These are phyloP conservation scores for Cheilosia impressa DNA, from an alignment of 2,888 invertebrate genomes.

Conservation along the genomic window DNA sequence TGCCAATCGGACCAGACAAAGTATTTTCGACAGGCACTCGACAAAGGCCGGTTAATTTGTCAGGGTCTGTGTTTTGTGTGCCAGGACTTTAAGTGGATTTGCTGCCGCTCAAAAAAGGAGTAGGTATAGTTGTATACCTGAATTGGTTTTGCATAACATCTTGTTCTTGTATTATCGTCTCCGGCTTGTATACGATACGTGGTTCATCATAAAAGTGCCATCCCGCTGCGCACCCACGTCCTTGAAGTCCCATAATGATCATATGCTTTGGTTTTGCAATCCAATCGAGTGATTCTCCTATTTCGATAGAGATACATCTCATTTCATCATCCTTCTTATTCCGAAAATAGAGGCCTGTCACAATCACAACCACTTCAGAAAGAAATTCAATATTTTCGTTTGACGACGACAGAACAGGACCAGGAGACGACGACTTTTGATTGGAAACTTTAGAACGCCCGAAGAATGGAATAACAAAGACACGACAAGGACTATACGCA, in stretches of 20 bases:
- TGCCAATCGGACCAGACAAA: constrained; percentile 20
- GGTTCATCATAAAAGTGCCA: constrained; percentile 21
- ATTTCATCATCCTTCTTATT: not conserved
- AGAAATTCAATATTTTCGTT: constrained; percentile 58
- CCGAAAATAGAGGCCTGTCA: constrained; percentile 16
- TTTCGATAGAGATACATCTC: not conserved
- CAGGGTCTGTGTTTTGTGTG: not conserved
- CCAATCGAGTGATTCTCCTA: constrained; percentile 45
- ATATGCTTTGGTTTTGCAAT: constrained; percentile 49
- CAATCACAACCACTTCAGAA: constrained; percentile 23
- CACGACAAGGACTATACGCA: constrained; percentile 15
- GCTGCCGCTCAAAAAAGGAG: not conserved
- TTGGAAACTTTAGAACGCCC: constrained; percentile 10
- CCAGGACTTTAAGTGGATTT: constrained; percentile 17
- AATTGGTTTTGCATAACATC: constrained; percentile 38
- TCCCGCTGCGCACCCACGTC: constrained; percentile 55
- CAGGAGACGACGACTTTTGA: constrained; percentile 18
- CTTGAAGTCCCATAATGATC: constrained; percentile 34
- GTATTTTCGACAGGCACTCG: constrained; percentile 22
- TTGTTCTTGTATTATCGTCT: not conserved
- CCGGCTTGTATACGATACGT: constrained; percentile 5
- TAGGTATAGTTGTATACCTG: not conserved
- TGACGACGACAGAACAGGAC: not conserved
- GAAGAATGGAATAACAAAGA: constrained; percentile 1
- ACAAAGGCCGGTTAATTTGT: constrained; percentile 19